Base-by-base conservation (phyloP, 2,888 invertebrate genomes). In the Apantesis nais region DNA sequence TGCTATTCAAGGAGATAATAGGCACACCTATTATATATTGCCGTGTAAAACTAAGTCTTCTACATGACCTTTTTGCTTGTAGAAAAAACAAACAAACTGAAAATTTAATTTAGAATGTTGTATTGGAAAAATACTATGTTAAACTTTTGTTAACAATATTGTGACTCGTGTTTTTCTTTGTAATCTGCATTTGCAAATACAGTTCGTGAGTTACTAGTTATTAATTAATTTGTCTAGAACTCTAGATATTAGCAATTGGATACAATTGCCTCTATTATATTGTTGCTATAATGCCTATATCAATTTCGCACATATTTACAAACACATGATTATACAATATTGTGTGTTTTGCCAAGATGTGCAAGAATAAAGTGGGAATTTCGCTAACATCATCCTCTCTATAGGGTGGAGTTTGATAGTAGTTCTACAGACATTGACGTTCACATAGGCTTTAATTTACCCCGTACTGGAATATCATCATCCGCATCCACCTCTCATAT, bases 321-420 rank as follows among this genome's bases (percentile, higher is more conserved):
- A 93, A 85, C 87, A 83, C 84, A 88, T 90, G 86, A 84, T 89
- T 74, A 48, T 71, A 12, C 48, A 85, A 83, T 89, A 80, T 85
- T 90, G 85, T 90, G 85, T 58, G 84, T 83, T 92, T 90, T 93
- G 91, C 90, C 92, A 93, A 86, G 80, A 85, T 93, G 93, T 94
- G 94, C 94, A 73, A 95, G 34, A 94, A 48, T 61, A 91, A 90
- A 81, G 88, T 90, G 89, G 87, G 90, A 87, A 87, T 91, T 93
- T 95, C 94, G 94, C 95, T 95, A 94, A 94, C 94, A 92, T 90
- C 90, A 86, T 79, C 86, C 87, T 91, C 75, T 78, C 67, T 64
- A 84, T 92, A 92, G 89, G 88, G 80, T 86, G 89, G 88, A 93
- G 95, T 94, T 94, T 94, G 95, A 95, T 95, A 94, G 95, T 94